Conservation (phyloP, 2,113 vertebrate genomes). For the Willisornis vidua region DNA sequence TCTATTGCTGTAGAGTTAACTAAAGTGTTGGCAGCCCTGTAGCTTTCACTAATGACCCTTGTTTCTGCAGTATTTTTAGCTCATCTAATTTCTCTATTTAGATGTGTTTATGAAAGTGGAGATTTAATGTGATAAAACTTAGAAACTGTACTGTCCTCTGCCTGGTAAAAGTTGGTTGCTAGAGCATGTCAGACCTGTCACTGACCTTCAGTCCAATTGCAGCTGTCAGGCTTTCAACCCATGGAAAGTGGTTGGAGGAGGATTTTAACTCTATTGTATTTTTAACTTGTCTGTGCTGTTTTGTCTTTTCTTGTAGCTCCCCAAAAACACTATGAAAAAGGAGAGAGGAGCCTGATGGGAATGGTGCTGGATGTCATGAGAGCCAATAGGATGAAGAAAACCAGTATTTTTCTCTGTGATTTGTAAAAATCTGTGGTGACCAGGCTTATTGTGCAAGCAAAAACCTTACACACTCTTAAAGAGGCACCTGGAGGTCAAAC, state of each 20-base stretch:
- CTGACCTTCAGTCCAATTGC: background rate
- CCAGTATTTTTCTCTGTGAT: background rate
- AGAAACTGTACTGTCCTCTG: background rate
- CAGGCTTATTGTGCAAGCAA: background rate
- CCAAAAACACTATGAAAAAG: background rate
- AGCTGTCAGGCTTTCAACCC: background rate
- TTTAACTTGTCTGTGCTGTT: background rate
- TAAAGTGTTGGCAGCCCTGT: background rate
- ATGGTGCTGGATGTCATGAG: background rate
- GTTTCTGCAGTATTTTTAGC: slow-evolving; percentile 2
- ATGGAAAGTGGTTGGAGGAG: background rate
- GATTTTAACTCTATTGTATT: background rate
- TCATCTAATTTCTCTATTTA: slow-evolving; percentile 12
- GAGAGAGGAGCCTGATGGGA: background rate
- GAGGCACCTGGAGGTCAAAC: background rate
- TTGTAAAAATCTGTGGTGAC: background rate
- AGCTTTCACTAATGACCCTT: background rate
- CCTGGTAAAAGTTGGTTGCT: background rate
- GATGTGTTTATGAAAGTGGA: background rate
- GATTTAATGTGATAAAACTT: background rate
- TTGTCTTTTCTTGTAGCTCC: background rate
- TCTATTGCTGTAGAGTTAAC: background rate
- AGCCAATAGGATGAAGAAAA: background rate
- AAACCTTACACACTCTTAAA: background rate
- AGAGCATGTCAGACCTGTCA: background rate